Conservation (phyloP, 2,113 vertebrate genomes). For the Ornithorhynchus anatinus region DNA sequence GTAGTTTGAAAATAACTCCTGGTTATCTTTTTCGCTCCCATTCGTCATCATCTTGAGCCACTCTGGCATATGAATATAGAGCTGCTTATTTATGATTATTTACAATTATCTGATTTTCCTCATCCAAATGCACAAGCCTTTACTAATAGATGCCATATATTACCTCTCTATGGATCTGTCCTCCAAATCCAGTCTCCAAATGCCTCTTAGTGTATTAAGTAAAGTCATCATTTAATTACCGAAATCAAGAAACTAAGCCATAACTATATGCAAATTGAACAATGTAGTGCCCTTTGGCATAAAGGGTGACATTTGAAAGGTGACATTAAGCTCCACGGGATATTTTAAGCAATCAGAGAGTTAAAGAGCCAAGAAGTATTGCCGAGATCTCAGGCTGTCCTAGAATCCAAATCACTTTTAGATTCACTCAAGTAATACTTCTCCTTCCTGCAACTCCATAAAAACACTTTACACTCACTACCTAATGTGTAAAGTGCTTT, state of each 20-base stretch:
- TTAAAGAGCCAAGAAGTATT: not conserved
- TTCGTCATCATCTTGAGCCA: too few relatives aligned
- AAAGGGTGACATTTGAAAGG: constrained; percentile 1
- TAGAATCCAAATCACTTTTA: not conserved
- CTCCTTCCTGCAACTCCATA: not conserved
- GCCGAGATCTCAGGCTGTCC: not conserved
- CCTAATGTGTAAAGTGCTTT: not conserved
- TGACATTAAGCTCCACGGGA: not conserved
- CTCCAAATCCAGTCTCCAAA: too few relatives aligned
- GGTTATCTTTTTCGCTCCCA: too few relatives aligned
- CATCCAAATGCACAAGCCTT: too few relatives aligned
- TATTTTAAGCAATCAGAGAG: not conserved
- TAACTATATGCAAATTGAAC: not conserved
- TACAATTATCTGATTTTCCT: too few relatives aligned
- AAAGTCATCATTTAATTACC: not conserved
- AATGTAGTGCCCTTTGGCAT: not conserved
- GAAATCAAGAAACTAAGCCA: not conserved
- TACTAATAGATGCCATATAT: too few relatives aligned
- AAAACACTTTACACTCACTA: constrained; percentile 9
- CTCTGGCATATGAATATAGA: too few relatives aligned
- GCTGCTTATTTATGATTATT: too few relatives aligned
- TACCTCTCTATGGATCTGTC: too few relatives aligned
- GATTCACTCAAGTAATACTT: not conserved
- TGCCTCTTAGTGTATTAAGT: too few relatives aligned
- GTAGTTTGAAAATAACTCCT: too few relatives aligned